Evolutionary conservation across 2,113 vertebrate genomes (phyloP), one percentile per base, ranked within the genome.

Genomic region (Urocynchramus pylzowi): DNA sequence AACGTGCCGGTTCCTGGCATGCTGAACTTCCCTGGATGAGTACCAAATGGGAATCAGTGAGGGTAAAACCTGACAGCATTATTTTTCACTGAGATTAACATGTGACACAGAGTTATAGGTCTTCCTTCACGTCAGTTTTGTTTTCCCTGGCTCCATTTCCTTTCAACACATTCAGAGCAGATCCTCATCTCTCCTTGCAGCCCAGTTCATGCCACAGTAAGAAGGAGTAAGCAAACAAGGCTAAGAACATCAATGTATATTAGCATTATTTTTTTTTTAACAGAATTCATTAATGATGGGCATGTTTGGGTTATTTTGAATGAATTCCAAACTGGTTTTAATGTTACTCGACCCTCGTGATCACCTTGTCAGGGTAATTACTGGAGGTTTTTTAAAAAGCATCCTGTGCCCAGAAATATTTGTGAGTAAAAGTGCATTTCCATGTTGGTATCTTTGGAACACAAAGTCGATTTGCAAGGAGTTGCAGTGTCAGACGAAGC

Each of bases 381-480:
- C 80, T 90, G 35, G 41, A 81, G 70, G 16, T 92, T 77, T 78
- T 75, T 95, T 52, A 53, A 71, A 75, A 87, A 67, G 26, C 59
- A 44, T 35, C 63, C 37, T 63, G 33, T 39, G 67, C 50, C 39
- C 88, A 84, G 92, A 92, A 88, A 64, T 74, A 71, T 59, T 78
- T 57, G 76, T 87, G 83, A 96, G 83, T 9, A 42, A 76, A 93
- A 90, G 65, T 23, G 7, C 57, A 56, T 90, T 92, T 95, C 86
- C 83, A 64, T 5, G 53, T 81, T 8, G 4, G 78, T 63, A 67
- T 47, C 84, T 95, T 85, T 49, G 84, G 60, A 96, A 87, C 64
- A 95, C 73, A 39, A 94, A 91, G 93, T 93, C 76, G 7, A 93
- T 96, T 87, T 84, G 80, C 69, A 78, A 64, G 83, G 77, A 95